Conservation (phyloP, 2,888 invertebrate species). For the Philereme transversata region DNA sequence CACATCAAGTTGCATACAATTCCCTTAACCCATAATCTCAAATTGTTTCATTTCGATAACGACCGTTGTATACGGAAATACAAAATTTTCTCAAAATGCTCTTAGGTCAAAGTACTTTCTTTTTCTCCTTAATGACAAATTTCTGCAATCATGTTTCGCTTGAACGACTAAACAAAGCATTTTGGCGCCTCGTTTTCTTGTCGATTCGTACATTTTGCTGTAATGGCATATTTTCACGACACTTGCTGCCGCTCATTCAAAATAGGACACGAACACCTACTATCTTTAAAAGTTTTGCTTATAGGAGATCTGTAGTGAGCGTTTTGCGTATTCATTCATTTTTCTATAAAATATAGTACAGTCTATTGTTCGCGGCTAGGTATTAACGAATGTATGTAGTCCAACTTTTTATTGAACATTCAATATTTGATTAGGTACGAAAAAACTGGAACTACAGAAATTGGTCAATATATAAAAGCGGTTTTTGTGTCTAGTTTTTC, state of each 20-base stretch:
- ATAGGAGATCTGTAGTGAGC: no score
- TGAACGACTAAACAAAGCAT: slow-evolving; percentile 35
- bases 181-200: slow-evolving; percentile 35
- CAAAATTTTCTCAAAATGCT: slow-evolving; percentile 12
- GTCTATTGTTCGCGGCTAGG: no score
- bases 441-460: no score
- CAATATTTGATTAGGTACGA: no score
- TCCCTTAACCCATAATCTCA: slow-evolving; percentile 7
- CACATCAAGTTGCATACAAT: not conserved
- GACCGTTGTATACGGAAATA: slow-evolving; percentile 10
- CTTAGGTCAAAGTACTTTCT: slow-evolving; percentile 17
- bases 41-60: slow-evolving; percentile 6
- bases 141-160: slow-evolving; percentile 35
- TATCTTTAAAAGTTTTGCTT: no score
- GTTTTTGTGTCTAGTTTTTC: no score
- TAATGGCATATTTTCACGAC: slow-evolving; percentile 33
- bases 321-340: no score
- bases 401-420: no score
- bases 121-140: slow-evolving; percentile 33
- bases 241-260: slow-evolving; percentile 21
- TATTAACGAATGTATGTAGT: no score
- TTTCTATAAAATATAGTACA: no score
- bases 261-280: slow-evolving; percentile 21
- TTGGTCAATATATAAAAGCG: no score
- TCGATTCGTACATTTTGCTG: slow-evolving; percentile 34